phyloP scores from a whole-genome alignment of 2,113 vertebrate genomes.

The Pachycephala philippinensis region DNA sequence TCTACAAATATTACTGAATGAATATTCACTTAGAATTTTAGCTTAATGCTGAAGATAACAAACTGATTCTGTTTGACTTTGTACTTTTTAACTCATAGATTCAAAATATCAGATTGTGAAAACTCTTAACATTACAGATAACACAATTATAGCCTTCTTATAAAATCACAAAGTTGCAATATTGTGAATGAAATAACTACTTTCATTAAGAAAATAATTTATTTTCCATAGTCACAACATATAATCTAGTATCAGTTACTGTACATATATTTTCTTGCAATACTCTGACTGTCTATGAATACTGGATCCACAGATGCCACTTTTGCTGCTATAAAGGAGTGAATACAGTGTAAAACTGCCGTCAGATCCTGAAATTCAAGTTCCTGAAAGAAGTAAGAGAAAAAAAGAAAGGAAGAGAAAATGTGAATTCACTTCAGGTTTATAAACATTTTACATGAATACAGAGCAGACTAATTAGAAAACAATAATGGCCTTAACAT shows the following conservation, averaged over 20 bases:
- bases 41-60: background rate
- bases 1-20: background rate
- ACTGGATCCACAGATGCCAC: slow-evolving; percentile 90
- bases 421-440: background rate
- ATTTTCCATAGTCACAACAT: slow-evolving; percentile 39
- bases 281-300: slow-evolving; percentile 83
- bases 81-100: background rate
- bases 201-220: slow-evolving; percentile 75
- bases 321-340: slow-evolving; percentile 92
- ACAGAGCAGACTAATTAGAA: background rate
- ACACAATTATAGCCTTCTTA: slow-evolving; percentile 61
- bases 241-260: slow-evolving; percentile 72
- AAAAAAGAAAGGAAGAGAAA: background rate
- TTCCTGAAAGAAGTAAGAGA: slow-evolving; percentile 74
- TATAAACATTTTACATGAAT: background rate
- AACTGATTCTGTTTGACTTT: slow-evolving; percentile 38
- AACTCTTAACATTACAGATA: slow-evolving; percentile 60
- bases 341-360: slow-evolving; percentile 88
- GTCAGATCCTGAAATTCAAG: slow-evolving; percentile 91
- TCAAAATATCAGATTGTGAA: slow-evolving; percentile 34
- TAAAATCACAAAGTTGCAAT: slow-evolving; percentile 66
- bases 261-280: slow-evolving; percentile 76
- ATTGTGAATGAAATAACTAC: slow-evolving; percentile 60
- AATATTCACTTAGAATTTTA: background rate
- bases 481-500: background rate